These are phyloP conservation scores for Pseudonaja textilis DNA, from an alignment of 2,113 vertebrate genomes.

Conservation along the genomic window DNA sequence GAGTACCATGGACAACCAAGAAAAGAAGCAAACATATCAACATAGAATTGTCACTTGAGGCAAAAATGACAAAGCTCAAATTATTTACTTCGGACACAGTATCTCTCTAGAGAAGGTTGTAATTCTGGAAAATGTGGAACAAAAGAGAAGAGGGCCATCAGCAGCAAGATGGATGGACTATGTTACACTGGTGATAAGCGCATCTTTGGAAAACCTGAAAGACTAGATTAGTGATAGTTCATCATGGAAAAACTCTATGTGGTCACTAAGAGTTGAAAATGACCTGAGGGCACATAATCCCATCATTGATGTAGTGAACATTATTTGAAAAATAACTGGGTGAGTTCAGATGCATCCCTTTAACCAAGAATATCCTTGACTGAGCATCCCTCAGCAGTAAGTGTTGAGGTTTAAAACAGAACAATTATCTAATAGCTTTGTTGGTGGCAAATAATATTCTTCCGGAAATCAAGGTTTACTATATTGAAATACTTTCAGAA, in stretches of 20 bases:
- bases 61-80: not conserved
- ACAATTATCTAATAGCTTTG: not conserved
- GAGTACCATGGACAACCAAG: not conserved
- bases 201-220: not conserved
- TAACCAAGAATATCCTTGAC: not conserved
- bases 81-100: not conserved
- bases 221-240: not conserved
- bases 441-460: not conserved
- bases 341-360: not conserved
- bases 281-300: not conserved
- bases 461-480: not conserved
- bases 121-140: not conserved
- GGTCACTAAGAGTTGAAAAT: not conserved
- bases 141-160: not conserved
- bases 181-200: not conserved
- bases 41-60: not conserved
- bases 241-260: not conserved
- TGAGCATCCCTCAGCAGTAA: not conserved
- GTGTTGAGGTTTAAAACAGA: not conserved
- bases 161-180: not conserved
- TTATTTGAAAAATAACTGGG: not conserved
- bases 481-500: not conserved
- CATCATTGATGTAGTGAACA: constrained; percentile 5
- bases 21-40: not conserved
- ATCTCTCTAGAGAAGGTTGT: not conserved